These are phyloP conservation scores for Percopsis transmontana DNA, from an alignment of 2,113 vertebrate species.

Conservation along the genomic window DNA sequence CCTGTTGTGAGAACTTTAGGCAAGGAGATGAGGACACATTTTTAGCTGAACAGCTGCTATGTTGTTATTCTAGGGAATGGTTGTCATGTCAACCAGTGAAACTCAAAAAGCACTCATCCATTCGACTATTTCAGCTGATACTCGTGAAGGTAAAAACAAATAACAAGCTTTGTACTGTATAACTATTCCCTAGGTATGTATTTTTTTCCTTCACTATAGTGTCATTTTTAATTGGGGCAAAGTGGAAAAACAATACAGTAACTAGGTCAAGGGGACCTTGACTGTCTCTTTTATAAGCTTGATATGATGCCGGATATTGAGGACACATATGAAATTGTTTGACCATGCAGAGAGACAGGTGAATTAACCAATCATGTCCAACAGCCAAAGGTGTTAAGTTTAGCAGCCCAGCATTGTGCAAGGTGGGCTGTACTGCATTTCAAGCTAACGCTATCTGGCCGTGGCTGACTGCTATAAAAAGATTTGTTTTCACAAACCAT, in stretches of 20 bases:
- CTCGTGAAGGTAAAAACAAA: conserved; percentile 30
- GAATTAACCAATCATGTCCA: conserved; percentile 54
- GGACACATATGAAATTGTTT: conserved; percentile 21
- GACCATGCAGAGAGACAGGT: conserved; percentile 35
- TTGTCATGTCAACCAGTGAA: conserved; percentile 57
- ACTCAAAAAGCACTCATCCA: conserved; percentile 34
- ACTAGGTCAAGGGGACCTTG: conserved; percentile 1
- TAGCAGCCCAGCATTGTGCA: conserved; percentile 38
- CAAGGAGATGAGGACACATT: conserved; percentile 38
- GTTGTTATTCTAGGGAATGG: conserved; percentile 28
- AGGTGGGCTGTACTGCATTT: conserved; percentile 29
- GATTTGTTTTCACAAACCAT: conserved; percentile 20
- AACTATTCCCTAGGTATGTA: conserved; percentile 6
- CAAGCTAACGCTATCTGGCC: conserved; percentile 30
- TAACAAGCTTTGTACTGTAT: conserved; percentile 19
- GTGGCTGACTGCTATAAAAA: conserved; percentile 27
- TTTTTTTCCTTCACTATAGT: conserved; percentile 3
- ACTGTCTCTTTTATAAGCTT: neutral
- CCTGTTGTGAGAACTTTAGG: conserved; percentile 42
- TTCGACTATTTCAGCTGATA: conserved; percentile 22
- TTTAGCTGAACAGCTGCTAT: conserved; percentile 40
- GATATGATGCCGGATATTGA: neutral
- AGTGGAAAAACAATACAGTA: conserved; percentile 10
- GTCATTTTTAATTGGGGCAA: neutral
- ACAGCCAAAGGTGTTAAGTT: conserved; percentile 39